These are phyloP conservation scores for Tauraco hartlaubi DNA, from an alignment of 2,797 vertebrate genomes.

Conservation along the genomic window DNA sequence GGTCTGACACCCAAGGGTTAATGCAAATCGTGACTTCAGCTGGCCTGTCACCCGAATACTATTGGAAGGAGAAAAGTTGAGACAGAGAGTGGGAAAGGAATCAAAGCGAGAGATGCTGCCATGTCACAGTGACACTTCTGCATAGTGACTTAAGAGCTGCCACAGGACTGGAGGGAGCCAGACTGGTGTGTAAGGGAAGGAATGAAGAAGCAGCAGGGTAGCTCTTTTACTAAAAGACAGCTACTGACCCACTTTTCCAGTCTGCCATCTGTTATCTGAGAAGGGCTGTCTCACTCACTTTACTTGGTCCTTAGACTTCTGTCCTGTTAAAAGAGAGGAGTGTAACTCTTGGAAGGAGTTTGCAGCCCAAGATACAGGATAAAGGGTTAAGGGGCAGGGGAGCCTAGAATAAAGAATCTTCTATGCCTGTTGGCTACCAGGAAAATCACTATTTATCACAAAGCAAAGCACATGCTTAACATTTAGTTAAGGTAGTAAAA, in stretches of 20 bases:
- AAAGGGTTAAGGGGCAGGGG: neutral
- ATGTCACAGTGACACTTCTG: neutral
- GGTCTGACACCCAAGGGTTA: neutral
- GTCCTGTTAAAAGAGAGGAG: neutral
- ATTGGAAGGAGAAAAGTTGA: neutral
- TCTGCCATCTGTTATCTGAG: neutral
- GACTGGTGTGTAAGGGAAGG: neutral
- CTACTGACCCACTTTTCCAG: neutral
- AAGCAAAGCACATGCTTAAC: neutral
- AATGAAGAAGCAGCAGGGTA: neutral
- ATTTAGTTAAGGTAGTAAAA: neutral
- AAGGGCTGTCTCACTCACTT: neutral
- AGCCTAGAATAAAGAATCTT: neutral
- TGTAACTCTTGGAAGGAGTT: neutral
- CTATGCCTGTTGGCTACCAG: neutral
- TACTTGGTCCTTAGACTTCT: neutral
- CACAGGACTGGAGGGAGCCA: fast-evolving
- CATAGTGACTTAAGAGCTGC: neutral
- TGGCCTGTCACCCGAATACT: neutral
- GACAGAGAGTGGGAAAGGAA: neutral
- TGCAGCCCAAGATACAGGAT: neutral
- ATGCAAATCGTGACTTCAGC: neutral
- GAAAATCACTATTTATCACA: neutral
- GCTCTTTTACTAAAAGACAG: neutral
- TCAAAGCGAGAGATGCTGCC: neutral